Base-by-base conservation (phyloP, 2,888 invertebrate genomes). In the Cheiracanthium punctorium region DNA sequence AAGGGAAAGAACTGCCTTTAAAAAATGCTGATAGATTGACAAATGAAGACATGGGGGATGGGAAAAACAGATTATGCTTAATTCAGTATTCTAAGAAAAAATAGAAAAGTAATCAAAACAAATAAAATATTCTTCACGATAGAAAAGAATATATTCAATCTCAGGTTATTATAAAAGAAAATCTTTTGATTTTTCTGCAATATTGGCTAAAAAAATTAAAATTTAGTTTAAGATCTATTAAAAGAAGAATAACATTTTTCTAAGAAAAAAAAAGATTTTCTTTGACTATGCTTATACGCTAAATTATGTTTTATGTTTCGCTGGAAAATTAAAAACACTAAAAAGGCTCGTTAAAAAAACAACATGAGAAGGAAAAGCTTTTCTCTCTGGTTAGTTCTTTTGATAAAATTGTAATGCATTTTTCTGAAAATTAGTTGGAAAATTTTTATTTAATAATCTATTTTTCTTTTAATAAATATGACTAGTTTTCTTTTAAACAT, bases 1-100 rank as follows among this genome's bases (percentile, higher is more conserved):
- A 77, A 74, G 73, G 37, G 52, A 77, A 72, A 58, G 58, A 58
- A 58, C 58, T 24, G 17, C 41, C 32, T 82, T 74, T 41, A 37
- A 74, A 75, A 81, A 81, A 43, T 10, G 33, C 70, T 81, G 73
- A 74, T 52, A 48, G 67, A 81, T 81, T 82, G 75, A 67, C 70
- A 52, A 75, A 75, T 20, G 70, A 58, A 71, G 69, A 43, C 52
- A 29, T n/a, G 30, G 32, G 73, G n/a, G n/a, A n/a, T n/a, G n/a
- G n/a, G 73, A 58, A 58, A 58, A 58, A 58, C 5, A 58, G 24
- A 58, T 58, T 17, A 58, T 58, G 58, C 58, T 58, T 58, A 58
- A 58, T 24, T 58, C 24, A 58, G 58, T 24, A 58, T 12, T 58
- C 58, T 7, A 58, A 58, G 12, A 58, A 58, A 58, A 58, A 58